Conservation (phyloP, 1,140 invertebrate species). For the Halyomorpha halys region DNA sequence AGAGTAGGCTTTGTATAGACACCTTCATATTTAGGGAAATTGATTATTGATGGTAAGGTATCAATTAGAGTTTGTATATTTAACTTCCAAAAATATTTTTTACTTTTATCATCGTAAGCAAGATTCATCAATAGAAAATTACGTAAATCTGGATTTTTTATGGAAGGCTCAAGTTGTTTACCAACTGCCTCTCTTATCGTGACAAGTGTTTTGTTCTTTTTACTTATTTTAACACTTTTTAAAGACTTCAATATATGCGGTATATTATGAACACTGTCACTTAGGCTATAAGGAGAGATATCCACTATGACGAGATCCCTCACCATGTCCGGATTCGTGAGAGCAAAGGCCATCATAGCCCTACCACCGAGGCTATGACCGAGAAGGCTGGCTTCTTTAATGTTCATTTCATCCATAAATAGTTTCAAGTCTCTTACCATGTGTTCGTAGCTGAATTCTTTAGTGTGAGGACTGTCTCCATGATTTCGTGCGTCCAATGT, state of each 20-base stretch:
- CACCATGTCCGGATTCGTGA: conserved; percentile 57
- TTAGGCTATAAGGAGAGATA: conserved; percentile 61
- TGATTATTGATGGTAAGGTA: conserved; percentile 49
- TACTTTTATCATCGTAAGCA: conserved; percentile 45
- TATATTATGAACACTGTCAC: conserved; percentile 52
- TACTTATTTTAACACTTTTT: conserved; percentile 45
- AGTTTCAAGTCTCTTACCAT: conserved; percentile 61
- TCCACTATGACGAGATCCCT: conserved; percentile 73
- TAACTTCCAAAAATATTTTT: conserved; percentile 52
- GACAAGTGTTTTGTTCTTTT: conserved; percentile 45
- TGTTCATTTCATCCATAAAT: conserved; percentile 49
- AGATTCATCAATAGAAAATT: conserved; percentile 69
- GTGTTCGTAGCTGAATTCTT: conserved; percentile 54
- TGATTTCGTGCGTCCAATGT: conserved; percentile 81
- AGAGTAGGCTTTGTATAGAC: conserved; percentile 57
- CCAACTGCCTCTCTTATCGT: conserved; percentile 51
- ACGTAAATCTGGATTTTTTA: conserved; percentile 38
- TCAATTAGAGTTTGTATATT: conserved; percentile 59
- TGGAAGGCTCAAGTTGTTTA: conserved; percentile 37
- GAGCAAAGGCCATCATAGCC: conserved; percentile 64
- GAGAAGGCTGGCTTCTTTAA: conserved; percentile 54
- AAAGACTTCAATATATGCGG: conserved; percentile 53
- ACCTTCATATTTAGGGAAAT: conserved; percentile 44
- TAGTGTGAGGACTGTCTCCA: conserved; percentile 73
- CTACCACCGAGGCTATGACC: conserved; percentile 91